Conservation (phyloP, 1,140 invertebrate genomes). For the Trypoxylus dichotomus region DNA sequence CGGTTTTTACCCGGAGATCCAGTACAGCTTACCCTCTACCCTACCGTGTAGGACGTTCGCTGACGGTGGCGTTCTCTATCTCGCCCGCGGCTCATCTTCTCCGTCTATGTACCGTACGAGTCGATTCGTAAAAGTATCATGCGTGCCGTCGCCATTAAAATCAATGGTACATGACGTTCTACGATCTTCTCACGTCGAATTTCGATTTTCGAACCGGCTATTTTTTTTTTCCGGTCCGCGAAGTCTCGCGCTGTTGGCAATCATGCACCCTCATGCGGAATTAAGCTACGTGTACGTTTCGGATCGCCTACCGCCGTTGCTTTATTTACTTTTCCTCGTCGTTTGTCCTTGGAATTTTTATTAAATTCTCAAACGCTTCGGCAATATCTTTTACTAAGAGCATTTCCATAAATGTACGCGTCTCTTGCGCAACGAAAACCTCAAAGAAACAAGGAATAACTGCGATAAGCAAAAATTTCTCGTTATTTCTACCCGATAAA, state of each 20-base stretch:
- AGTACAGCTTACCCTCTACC: neutral
- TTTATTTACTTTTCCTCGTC: neutral
- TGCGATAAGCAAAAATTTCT: too few relatives aligned
- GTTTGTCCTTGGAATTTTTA: too few relatives aligned
- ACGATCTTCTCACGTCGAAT: conserved; percentile 5
- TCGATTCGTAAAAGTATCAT: neutral
- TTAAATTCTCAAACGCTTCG: too few relatives aligned
- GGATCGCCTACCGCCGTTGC: neutral
- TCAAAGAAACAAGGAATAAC: too few relatives aligned
- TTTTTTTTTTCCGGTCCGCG: neutral
- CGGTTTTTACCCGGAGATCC: neutral
- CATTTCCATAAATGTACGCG: too few relatives aligned
- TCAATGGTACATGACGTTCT: neutral
- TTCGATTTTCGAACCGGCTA: conserved; percentile 1
- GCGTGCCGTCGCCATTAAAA: conserved; percentile 5
- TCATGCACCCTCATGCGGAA: neutral
- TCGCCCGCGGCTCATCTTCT: neutral
- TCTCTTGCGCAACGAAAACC: too few relatives aligned
- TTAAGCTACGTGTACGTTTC: neutral
- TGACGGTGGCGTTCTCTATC: neutral
- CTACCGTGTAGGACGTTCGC: neutral
- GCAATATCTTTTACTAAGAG: too few relatives aligned
- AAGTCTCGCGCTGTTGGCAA: neutral
- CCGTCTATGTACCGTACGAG: neutral
- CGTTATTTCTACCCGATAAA: too few relatives aligned